These are phyloP conservation scores for Petroica traversi DNA, from an alignment of 2,113 vertebrate genomes.

Conservation along the genomic window DNA sequence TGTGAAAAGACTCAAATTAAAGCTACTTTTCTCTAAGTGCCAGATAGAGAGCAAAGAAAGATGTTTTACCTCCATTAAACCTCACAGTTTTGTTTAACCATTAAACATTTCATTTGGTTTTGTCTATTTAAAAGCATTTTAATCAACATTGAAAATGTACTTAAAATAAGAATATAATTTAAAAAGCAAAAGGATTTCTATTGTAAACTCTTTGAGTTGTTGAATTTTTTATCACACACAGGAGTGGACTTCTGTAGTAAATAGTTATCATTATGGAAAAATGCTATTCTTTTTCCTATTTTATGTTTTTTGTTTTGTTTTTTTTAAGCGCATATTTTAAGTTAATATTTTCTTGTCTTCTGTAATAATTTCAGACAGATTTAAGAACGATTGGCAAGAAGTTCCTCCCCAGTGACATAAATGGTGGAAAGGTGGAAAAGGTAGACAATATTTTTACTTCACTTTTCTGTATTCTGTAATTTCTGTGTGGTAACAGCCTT, in stretches of 20 bases:
- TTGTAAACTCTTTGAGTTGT: not conserved
- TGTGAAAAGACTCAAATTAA: not conserved
- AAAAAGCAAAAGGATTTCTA: not conserved
- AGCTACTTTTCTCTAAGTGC: not conserved
- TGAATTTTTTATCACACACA: not conserved
- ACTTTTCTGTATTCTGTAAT: not conserved
- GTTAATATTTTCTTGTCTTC: slow-evolving; percentile 51
- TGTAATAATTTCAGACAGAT: slow-evolving; percentile 87
- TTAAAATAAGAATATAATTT: not conserved
- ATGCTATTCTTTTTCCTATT: not conserved
- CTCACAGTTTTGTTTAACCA: not conserved
- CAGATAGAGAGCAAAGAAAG: not conserved
- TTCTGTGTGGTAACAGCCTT: not conserved
- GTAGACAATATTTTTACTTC: slow-evolving; percentile 68
- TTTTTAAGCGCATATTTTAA: not conserved
- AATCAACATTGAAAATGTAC: not conserved
- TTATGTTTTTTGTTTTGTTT: not conserved
- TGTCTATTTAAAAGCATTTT: not conserved
- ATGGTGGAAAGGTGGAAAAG: slow-evolving; percentile 93
- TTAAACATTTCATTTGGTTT: not conserved
- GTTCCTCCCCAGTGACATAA: slow-evolving; percentile 91
- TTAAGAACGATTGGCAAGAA: slow-evolving; percentile 92
- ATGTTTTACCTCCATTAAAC: not conserved
- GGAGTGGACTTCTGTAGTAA: not conserved
- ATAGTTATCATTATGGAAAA: not conserved